Evolutionary conservation across 1,140 invertebrate species (phyloP).

Genomic region (Epicauta chinensis): DNA sequence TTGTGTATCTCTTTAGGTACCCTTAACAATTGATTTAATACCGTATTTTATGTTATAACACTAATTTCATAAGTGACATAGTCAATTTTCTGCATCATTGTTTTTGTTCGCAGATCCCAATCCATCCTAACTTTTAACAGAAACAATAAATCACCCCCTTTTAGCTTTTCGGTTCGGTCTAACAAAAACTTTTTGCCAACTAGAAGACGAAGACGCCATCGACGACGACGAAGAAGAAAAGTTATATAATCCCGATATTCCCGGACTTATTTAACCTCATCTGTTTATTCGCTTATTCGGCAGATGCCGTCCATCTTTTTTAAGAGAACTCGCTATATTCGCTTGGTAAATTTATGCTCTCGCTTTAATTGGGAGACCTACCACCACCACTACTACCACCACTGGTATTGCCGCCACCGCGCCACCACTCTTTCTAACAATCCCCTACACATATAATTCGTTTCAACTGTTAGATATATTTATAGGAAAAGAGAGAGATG

Average conservation of each 20-base stretch:
- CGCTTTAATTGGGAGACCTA: slow-evolving; percentile 30
- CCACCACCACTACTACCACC: too few species aligned
- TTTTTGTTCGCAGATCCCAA: slow-evolving; percentile 31
- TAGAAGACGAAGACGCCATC: too few species aligned
- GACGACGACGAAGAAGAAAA: slow-evolving; percentile 6
- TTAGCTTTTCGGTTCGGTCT: slow-evolving; percentile 7
- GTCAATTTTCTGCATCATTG: slow-evolving; percentile 32
- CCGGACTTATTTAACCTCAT: slow-evolving; percentile 31
- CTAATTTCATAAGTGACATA: slow-evolving; percentile 26
- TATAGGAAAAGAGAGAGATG: too few species aligned
- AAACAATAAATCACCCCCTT: slow-evolving; percentile 18
- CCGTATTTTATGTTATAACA: too few species aligned
- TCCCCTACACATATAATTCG: slow-evolving; percentile 18
- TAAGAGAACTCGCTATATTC: slow-evolving; percentile 9
- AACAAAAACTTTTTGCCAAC: slow-evolving; percentile 23
- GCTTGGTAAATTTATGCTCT: slow-evolving; percentile 30
- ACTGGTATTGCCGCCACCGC: too few species aligned
- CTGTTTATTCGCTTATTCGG: slow-evolving; percentile 32
- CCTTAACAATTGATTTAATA: too few species aligned
- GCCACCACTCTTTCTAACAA: slow-evolving; percentile 20
- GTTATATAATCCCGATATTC: slow-evolving; percentile 27
- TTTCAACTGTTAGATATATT: not conserved
- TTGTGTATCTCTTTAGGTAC: too few species aligned
- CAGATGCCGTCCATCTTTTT: slow-evolving; percentile 27
- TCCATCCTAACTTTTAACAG: slow-evolving; percentile 19